Conservation (phyloP, 2,797 vertebrate species). For the Graptemys geographica region DNA sequence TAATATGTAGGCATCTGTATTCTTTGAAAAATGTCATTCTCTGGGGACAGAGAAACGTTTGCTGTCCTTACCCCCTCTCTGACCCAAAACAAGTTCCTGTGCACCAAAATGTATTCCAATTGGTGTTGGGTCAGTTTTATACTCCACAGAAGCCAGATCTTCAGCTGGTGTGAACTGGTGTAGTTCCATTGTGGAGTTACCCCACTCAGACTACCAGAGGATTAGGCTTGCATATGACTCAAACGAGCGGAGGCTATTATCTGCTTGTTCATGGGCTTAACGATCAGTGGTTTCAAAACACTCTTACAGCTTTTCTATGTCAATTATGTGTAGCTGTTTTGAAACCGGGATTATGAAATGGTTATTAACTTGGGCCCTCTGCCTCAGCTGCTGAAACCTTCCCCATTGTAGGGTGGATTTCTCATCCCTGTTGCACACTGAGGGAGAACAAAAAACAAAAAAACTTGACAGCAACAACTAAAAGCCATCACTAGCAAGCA, state of each 20-base stretch:
- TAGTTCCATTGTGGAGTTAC: background rate
- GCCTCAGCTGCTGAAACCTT: background rate
- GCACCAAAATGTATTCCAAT: too few species aligned
- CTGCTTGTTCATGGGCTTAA: too few species aligned
- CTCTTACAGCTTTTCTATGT: background rate
- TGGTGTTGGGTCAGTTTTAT: too few species aligned
- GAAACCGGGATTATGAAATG: background rate
- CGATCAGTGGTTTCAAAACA: background rate
- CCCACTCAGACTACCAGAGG: background rate
- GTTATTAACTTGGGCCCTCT: background rate
- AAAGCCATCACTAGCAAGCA: background rate
- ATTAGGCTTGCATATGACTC: background rate
- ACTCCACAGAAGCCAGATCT: background rate
- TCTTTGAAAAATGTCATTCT: background rate
- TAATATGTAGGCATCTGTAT: background rate
- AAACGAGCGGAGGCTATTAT: background rate
- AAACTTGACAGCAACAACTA: background rate
- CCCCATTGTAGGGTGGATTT: background rate
- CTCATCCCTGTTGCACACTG: accelerated
- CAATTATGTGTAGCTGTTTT: background rate
- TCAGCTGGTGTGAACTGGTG: background rate
- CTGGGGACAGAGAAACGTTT: background rate
- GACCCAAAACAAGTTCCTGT: background rate
- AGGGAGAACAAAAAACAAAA: background rate
- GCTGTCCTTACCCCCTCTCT: too few species aligned